Conservation (phyloP, 2,797 vertebrate species). For the Prionace glauca region DNA sequence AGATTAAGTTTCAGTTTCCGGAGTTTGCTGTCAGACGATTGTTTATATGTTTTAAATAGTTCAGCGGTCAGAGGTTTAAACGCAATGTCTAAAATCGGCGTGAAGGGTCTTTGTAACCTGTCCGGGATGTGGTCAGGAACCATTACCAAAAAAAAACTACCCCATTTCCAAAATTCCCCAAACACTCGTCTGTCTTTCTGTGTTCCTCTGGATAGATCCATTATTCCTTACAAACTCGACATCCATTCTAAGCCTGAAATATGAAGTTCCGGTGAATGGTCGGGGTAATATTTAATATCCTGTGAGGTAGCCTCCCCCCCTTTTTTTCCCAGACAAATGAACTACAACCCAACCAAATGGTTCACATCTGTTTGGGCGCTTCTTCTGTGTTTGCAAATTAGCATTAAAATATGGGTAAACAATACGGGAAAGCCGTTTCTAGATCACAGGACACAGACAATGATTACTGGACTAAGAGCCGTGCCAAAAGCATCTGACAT, state of each 20-base stretch:
- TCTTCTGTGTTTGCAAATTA: conserved; percentile 61
- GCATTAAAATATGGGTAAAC: conserved; percentile 58
- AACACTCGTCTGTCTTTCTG: conserved; percentile 24
- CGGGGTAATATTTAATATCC: conserved; percentile 66
- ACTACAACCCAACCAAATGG: conserved; percentile 58
- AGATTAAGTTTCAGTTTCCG: not conserved
- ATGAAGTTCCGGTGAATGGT: conserved; percentile 63
- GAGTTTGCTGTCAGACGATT: not conserved
- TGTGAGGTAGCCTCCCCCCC: conserved; percentile 53
- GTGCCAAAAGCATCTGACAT: conserved; percentile 43
- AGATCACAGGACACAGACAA: conserved; percentile 58
- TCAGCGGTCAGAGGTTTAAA: not conserved
- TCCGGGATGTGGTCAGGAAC: conserved; percentile 20
- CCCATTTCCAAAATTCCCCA: conserved; percentile 34
- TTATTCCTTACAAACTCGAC: conserved; percentile 46
- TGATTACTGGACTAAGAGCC: conserved; percentile 44
- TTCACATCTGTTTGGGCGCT: conserved; percentile 62
- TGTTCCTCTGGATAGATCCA: not conserved
- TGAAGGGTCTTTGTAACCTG: conserved; percentile 16
- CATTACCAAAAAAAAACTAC: not conserved
- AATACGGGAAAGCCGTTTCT: conserved; percentile 53
- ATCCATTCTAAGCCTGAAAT: conserved; percentile 51
- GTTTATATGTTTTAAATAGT: not conserved
- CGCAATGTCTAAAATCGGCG: not conserved
- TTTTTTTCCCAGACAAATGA: conserved; percentile 59